These are phyloP conservation scores for Chirona hameri DNA, from an alignment of 2,888 invertebrate species.

Conservation along the genomic window DNA sequence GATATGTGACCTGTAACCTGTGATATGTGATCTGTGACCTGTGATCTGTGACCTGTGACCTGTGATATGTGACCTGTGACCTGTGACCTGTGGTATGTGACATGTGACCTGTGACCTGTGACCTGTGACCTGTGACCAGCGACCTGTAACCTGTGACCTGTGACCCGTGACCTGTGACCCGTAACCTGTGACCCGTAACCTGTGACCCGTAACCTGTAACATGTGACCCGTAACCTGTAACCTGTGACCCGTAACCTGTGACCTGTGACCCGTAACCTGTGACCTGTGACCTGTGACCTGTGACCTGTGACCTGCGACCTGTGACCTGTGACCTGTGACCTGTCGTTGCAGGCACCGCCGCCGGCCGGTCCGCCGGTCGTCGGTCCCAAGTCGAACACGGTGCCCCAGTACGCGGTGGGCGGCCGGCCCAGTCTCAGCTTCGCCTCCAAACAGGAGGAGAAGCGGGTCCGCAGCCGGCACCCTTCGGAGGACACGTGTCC, in stretches of 20 bases:
- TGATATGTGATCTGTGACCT: too few relatives aligned
- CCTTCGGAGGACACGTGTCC: slow-evolving; percentile 1
- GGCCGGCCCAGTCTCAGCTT: not conserved
- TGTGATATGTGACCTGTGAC: too few relatives aligned
- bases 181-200: not conserved
- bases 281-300: not conserved
- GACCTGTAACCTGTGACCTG: too few relatives aligned
- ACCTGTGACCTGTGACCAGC: too few relatives aligned
- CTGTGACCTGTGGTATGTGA: too few relatives aligned
- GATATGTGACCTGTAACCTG: too few relatives aligned
- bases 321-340: not conserved
- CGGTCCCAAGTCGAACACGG: not conserved
- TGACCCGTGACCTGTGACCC: not conserved
- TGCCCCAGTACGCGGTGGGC: not conserved
- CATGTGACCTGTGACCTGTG: too few relatives aligned
- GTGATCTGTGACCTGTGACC: too few relatives aligned
- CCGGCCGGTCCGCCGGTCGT: not conserved
- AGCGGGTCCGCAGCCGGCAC: not conserved
- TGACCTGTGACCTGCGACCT: not conserved
- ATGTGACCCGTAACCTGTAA: too few relatives aligned
- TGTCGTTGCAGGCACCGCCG: not conserved
- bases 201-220: not conserved
- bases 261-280: not conserved
- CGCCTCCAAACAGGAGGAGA: not conserved
- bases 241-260: not conserved